Percentiles rank a stretch among this genome's conserved stretches.
Conservation (phyloP, 2,888 invertebrate species). For the Diaperis boleti region DNA sequence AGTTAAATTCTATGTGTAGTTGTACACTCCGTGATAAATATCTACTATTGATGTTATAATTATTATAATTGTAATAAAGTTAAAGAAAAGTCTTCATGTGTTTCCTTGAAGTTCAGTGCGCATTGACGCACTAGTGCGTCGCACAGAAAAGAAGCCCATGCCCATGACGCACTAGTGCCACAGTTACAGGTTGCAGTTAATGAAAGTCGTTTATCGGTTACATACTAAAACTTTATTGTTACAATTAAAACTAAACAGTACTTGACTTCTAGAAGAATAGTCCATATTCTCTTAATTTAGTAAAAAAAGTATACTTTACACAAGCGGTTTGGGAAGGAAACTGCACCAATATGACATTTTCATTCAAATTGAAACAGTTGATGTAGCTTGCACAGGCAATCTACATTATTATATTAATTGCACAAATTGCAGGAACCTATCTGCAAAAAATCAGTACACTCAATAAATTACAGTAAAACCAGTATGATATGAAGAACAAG, state of each 20-base stretch:
- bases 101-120: too few species aligned
- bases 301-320: constrained; percentile 63
- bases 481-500: constrained; percentile 41
- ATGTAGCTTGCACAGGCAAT: constrained; percentile 58
- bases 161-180: too few species aligned
- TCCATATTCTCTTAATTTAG: constrained; percentile 66
- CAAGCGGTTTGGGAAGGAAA: constrained; percentile 57
- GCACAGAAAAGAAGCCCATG: neutral
- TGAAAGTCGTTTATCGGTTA: constrained; percentile 47
- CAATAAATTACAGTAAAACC: constrained; percentile 40
- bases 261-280: constrained; percentile 66
- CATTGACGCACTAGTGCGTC: too few species aligned
- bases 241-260: constrained; percentile 65
- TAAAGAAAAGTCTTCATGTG: constrained; percentile 20
- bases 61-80: constrained; percentile 42
- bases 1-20: constrained; percentile 43
- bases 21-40: constrained; percentile 42
- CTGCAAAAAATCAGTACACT: constrained; percentile 50
- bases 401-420: constrained; percentile 56
- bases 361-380: constrained; percentile 37
- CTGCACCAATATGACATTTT: constrained; percentile 36
- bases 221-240: constrained; percentile 64
- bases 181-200: constrained; percentile 1
- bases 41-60: constrained; percentile 47
- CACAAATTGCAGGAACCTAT: constrained; percentile 58